Evolutionary conservation across 2,797 vertebrate genomes (phyloP), one percentile per base, ranked within the genome.

Genomic region (Psittacula echo): DNA sequence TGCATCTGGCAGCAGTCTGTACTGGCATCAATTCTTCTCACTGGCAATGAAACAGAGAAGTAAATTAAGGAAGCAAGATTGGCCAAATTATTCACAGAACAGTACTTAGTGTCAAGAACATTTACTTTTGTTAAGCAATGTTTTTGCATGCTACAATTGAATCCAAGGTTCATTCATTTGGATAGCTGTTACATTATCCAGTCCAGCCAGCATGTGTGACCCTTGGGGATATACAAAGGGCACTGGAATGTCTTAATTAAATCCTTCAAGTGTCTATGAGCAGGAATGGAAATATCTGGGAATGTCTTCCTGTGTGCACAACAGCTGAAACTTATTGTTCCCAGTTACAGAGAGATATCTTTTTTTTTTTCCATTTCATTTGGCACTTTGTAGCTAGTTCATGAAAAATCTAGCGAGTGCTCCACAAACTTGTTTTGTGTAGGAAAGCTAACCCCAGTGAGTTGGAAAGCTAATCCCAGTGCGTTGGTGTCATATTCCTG

Each of bases 111-210:
- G 86, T 96, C 94, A 92, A 85, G 91, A 96, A 85, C 84, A 83
- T 96, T 95, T 78, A 90, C 90, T 96, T 96, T 89, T 83, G 78
- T 96, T 95, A 80, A 96, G 96, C 90, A 90, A 89, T 90, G 75
- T 72, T 94, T 96, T 87, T 85, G 70, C 84, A 24, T 78, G 11
- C 48, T 89, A 4, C 65, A 9, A 65, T 77, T 83, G 77, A 94
- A 77, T 92, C 91, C 94, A 89, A 32, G 78, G 74, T 77, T 94
- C 53, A 27, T 90, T 94, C 66, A 68, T 95, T 91, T 93, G 84
- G 45, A 72, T 41, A 60, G 71, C 71, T 92, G 74, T 77, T 90
- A 65, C 34, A 53, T 73, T 89, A 83, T 68, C 83, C 27, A 8
- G 44, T 85, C 85, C 80, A 91, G 47, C 54, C 77, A 85, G 32